phyloP scores from a whole-genome alignment of 2,888 invertebrate species.

The Gandaritis pyraliata region DNA sequence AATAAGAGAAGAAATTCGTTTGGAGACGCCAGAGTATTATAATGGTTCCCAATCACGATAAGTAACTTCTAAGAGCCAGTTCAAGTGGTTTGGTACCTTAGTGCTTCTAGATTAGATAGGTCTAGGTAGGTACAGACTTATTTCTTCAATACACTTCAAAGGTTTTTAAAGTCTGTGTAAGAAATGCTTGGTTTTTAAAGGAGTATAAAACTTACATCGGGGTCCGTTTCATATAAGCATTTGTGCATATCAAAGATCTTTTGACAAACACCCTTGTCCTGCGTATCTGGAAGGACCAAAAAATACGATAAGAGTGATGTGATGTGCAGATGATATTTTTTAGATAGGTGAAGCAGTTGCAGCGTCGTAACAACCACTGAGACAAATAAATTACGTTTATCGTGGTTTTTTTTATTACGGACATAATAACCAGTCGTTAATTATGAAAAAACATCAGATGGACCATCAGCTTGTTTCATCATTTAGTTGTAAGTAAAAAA shows the following conservation, averaged over 20 bases:
- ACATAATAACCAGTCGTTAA: too few species aligned
- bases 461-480: too few species aligned
- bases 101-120: neutral
- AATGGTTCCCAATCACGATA: slow-evolving; percentile 40
- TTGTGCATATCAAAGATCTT: slow-evolving; percentile 77
- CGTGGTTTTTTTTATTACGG: too few species aligned
- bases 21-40: slow-evolving; percentile 36
- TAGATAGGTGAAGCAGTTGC: too few species aligned
- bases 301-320: too few species aligned
- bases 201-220: slow-evolving; percentile 65
- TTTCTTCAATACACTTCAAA: neutral
- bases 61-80: slow-evolving; percentile 28
- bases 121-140: too few species aligned
- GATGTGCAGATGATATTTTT: too few species aligned
- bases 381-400: too few species aligned
- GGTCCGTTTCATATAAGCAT: slow-evolving; percentile 75
- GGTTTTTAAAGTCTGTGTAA: neutral
- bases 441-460: too few species aligned
- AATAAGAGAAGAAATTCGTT: slow-evolving; percentile 41
- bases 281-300: slow-evolving; percentile 59
- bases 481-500: too few species aligned
- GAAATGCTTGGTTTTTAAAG: too few species aligned
- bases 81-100: neutral
- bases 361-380: too few species aligned
- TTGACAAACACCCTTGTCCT: slow-evolving; percentile 73